These are phyloP conservation scores for Chrysocyon brachyurus DNA, from an alignment of 2,797 vertebrate species.

Conservation along the genomic window DNA sequence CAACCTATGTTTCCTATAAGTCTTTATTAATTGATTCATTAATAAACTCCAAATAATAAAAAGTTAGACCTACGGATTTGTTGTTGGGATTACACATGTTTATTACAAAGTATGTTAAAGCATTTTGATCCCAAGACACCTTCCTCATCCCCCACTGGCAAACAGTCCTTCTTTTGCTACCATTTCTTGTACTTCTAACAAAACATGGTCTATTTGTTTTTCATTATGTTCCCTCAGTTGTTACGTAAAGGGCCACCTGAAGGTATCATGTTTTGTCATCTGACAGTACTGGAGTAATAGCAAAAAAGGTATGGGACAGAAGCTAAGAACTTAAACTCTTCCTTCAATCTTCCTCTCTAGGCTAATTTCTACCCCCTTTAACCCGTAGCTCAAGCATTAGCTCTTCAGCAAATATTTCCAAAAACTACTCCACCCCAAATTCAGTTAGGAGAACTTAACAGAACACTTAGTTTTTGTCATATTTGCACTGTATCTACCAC, in stretches of 20 bases:
- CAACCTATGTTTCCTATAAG: not conserved
- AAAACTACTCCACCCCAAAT: not conserved
- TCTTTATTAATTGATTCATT: not conserved
- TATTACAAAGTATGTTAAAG: not conserved
- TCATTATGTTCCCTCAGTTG: not conserved
- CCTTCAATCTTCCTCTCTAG: not conserved
- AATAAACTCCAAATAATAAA: conserved; percentile 18
- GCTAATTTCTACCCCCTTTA: not conserved
- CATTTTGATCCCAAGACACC: not conserved
- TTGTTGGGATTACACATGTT: not conserved
- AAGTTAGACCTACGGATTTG: not conserved
- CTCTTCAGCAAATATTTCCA: not conserved
- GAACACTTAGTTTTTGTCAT: not conserved
- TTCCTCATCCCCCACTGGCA: not conserved
- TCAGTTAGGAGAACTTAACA: not conserved
- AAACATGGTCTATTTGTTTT: not conserved
- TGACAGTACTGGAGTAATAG: not conserved
- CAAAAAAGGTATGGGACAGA: not conserved
- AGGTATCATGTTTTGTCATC: not conserved
- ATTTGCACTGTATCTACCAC: not conserved
- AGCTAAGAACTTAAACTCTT: not conserved
- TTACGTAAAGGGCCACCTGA: not conserved
- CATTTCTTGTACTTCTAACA: not conserved
- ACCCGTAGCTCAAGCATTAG: not conserved
- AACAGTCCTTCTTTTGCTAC: not conserved